Evolutionary conservation across 2,113 vertebrate genomes (phyloP).

Genomic region (Cyanoderma ruficeps): DNA sequence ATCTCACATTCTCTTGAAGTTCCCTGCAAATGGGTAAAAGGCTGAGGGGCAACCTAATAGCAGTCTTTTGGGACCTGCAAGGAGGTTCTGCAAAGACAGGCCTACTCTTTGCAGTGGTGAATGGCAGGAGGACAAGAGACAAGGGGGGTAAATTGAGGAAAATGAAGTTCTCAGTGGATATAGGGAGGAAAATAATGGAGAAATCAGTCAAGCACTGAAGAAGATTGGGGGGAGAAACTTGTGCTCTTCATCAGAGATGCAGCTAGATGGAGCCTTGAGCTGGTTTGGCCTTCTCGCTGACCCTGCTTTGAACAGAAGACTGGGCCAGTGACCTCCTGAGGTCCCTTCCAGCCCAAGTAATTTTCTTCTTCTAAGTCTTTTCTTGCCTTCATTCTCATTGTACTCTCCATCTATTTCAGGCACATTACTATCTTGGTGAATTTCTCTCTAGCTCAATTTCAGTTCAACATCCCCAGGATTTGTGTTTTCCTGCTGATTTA

Average conservation of each 20-base stretch:
- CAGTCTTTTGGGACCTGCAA: neutral
- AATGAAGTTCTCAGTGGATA: neutral
- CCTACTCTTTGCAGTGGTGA: neutral
- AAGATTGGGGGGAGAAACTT: neutral
- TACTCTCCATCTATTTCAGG: neutral
- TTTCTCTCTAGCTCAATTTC: neutral
- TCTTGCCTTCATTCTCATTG: neutral
- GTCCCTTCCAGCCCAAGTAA: neutral
- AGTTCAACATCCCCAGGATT: neutral
- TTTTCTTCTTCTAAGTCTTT: neutral
- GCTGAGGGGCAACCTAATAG: neutral
- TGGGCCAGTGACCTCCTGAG: neutral
- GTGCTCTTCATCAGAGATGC: neutral
- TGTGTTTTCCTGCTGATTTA: neutral
- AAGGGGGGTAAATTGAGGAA: neutral
- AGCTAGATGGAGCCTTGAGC: neutral
- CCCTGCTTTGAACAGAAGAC: neutral
- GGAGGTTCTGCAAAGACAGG: neutral
- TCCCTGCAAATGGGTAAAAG: neutral
- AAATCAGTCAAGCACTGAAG: neutral
- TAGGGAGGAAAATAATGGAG: fast-evolving
- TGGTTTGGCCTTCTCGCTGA: neutral
- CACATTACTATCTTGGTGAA: neutral
- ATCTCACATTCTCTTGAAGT: neutral
- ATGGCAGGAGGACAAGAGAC: neutral